Conservation (phyloP, 2,797 vertebrate species). For the Natrix natrix region DNA sequence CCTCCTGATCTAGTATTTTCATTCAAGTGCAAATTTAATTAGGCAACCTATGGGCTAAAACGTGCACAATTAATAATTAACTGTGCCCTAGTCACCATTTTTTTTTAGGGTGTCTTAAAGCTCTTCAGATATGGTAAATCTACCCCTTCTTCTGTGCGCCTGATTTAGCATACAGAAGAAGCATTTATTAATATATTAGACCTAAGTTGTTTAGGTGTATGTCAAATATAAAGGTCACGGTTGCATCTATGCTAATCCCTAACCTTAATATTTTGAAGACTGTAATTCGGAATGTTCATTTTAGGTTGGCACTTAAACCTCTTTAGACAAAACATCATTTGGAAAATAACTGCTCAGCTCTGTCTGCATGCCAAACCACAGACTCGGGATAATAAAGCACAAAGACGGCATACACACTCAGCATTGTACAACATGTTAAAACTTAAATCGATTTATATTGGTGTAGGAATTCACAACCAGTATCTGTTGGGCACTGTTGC, state of each 20-base stretch:
- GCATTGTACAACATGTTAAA: background rate
- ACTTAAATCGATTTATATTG: background rate
- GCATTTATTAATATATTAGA: background rate
- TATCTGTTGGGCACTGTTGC: background rate
- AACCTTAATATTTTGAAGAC: background rate
- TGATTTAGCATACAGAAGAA: background rate
- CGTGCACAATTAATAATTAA: background rate
- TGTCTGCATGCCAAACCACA: background rate
- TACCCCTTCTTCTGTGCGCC: background rate
- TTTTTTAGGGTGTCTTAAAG: background rate
- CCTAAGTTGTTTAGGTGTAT: background rate
- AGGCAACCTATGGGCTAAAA: background rate
- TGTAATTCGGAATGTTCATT: background rate
- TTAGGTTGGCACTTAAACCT: constrained; percentile 4
- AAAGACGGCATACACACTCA: background rate
- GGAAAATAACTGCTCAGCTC: background rate
- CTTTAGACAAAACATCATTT: background rate
- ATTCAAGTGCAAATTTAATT: background rate
- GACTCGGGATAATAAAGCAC: background rate
- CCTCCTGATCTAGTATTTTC: constrained; percentile 6
- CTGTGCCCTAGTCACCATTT: background rate
- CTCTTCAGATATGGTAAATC: background rate
- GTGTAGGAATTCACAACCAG: background rate
- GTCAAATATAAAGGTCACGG: constrained; percentile 4
- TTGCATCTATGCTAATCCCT: background rate